Conservation (phyloP, 2,888 invertebrate species). For the Scaptomyza reducta region DNA sequence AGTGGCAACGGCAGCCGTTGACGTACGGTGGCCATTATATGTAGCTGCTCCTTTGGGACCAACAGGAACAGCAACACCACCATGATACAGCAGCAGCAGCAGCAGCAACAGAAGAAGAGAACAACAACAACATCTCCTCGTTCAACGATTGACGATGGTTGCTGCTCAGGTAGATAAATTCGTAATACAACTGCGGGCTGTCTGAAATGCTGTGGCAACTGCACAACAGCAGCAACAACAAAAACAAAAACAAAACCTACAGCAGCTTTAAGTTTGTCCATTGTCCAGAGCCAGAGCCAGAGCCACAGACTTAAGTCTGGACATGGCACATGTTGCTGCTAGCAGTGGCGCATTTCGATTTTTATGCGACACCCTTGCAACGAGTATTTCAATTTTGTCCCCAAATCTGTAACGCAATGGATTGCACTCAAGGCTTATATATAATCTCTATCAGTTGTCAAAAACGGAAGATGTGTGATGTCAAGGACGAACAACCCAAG, state of each 20-base stretch:
- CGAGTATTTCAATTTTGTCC: not conserved
- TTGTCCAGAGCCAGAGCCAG: constrained; percentile 54
- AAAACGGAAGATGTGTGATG: no score
- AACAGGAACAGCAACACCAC: constrained; percentile 40
- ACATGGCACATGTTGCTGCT: constrained; percentile 73
- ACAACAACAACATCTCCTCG: constrained; percentile 48
- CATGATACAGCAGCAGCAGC: constrained; percentile 25
- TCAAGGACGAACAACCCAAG: no score
- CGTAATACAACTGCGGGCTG: constrained; percentile 75
- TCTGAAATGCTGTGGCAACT: constrained; percentile 45
- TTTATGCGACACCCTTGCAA: constrained; percentile 1
- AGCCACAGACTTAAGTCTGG: constrained; percentile 48
- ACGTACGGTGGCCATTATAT: constrained; percentile 80
- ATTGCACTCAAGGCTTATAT: not conserved
- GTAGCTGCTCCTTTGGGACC: constrained; percentile 75
- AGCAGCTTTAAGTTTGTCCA: constrained; percentile 45
- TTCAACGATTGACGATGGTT: constrained; percentile 79
- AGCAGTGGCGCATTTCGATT: constrained; percentile 47
- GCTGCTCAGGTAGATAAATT: constrained; percentile 80
- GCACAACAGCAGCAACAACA: constrained; percentile 12
- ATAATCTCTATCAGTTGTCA: no score
- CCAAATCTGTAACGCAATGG: not conserved
- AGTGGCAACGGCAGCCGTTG: constrained; percentile 55
- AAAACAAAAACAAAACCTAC: not conserved
- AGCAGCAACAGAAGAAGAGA: constrained; percentile 26